These are phyloP conservation scores for Scopus umbretta DNA, from an alignment of 2,113 vertebrate species.

Conservation along the genomic window DNA sequence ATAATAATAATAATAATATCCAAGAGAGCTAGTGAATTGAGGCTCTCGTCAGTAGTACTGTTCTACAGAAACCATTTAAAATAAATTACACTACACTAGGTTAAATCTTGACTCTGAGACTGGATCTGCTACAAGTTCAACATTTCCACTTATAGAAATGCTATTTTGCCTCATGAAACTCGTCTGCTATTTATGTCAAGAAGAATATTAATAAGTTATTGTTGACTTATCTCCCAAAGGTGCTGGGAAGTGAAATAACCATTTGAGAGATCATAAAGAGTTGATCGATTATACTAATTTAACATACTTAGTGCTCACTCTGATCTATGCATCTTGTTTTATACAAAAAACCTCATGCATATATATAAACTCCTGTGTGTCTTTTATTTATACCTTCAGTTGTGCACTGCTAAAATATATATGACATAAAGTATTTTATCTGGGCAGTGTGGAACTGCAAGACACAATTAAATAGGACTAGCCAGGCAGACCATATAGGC, in stretches of 20 bases:
- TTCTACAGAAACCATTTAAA: not conserved
- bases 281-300: not conserved
- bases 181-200: not conserved
- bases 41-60: not conserved
- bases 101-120: not conserved
- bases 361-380: not conserved
- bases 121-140: not conserved
- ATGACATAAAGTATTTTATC: not conserved
- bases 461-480: not conserved
- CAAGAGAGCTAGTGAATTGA: not conserved
- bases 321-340: not conserved
- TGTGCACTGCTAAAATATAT: not conserved
- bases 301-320: not conserved
- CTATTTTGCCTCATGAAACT: not conserved
- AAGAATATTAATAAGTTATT: not conserved
- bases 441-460: not conserved
- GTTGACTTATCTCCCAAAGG: not conserved
- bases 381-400: not conserved
- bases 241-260: not conserved
- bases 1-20: not conserved
- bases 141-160: not conserved
- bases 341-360: not conserved
- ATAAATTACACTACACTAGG: not conserved
- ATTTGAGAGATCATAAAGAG: not conserved
- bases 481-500: not conserved